A percentile compares a stretch with the other conserved stretches of the same genome.
Conservation (phyloP, 2,888 invertebrate genomes). For the Sthenelais limicola region DNA sequence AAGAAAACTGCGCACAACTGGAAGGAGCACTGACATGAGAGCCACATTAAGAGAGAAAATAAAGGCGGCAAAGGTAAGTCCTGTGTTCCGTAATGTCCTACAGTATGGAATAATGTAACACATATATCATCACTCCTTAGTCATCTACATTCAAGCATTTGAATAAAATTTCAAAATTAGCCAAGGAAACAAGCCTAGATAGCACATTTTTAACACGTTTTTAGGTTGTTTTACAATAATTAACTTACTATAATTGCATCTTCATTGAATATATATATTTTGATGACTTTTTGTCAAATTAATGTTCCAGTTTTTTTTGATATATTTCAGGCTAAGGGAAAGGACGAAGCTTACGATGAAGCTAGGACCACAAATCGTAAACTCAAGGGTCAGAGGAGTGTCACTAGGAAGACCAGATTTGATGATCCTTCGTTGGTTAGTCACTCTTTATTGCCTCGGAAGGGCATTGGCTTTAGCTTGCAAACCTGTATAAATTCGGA, state of each 20-base stretch:
- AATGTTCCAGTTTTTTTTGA: background rate
- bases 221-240: no score
- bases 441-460: background rate
- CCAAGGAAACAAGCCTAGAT: no score
- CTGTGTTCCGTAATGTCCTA: background rate
- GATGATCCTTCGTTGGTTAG: constrained; percentile 49
- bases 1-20: background rate
- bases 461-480: background rate
- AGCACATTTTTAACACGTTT: no score
- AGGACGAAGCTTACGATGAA: constrained; percentile 51
- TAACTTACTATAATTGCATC: no score
- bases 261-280: background rate
- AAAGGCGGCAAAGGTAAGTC: constrained; percentile 44
- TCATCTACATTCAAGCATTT: background rate
- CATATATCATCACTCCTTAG: background rate
- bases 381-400: constrained; percentile 42
- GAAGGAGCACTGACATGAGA: background rate
- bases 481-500: background rate
- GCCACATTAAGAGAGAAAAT: constrained; percentile 43
- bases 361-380: constrained; percentile 33
- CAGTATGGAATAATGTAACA: no score
- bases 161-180: no score
- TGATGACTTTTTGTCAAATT: background rate
- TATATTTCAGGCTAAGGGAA: constrained; percentile 48
- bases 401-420: constrained; percentile 47